These are phyloP conservation scores for Meriones psammophilus DNA, from an alignment of 2,797 vertebrate genomes.

Conservation along the genomic window DNA sequence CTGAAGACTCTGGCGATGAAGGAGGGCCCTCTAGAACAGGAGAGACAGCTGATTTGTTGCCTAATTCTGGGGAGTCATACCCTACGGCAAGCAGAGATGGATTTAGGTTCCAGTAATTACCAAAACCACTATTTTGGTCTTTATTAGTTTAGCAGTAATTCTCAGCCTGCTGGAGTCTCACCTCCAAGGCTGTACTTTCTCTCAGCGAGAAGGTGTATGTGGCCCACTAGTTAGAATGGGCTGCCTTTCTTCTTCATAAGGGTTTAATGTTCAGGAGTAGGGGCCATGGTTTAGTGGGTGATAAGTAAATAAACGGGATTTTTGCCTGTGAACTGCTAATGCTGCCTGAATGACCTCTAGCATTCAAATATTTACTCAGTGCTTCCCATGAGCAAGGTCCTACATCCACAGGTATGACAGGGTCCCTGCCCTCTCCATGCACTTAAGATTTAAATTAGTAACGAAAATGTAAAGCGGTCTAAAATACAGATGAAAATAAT, in stretches of 20 bases:
- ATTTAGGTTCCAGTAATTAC: constrained; percentile 39
- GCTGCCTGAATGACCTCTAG: constrained; percentile 37
- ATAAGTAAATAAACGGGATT: constrained; percentile 60
- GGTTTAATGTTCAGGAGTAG: neutral
- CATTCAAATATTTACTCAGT: constrained; percentile 64
- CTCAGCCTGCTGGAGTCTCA: constrained; percentile 19
- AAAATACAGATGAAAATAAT: constrained; percentile 62
- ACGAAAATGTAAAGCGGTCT: constrained; percentile 47
- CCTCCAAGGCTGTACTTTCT: constrained; percentile 27
- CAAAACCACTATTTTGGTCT: neutral
- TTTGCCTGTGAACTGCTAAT: constrained; percentile 46
- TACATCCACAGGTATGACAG: constrained; percentile 8
- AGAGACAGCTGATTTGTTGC: constrained; percentile 88
- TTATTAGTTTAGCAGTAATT: constrained; percentile 48
- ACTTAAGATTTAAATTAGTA: constrained; percentile 60
- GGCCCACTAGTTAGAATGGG: neutral
- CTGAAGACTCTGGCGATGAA: constrained; percentile 75
- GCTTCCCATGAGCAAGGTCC: constrained; percentile 16
- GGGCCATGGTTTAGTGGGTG: neutral
- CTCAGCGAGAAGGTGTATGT: neutral
- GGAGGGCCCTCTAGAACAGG: constrained; percentile 49
- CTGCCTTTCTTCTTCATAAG: constrained; percentile 41
- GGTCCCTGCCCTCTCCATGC: neutral
- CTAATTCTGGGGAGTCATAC: neutral
- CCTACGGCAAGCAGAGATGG: constrained; percentile 11